A percentile compares a stretch with the other conserved stretches of the same genome.
These are phyloP conservation scores for Tetraodon nigroviridis DNA, from an alignment of 2,113 vertebrate species.

Conservation along the genomic window DNA sequence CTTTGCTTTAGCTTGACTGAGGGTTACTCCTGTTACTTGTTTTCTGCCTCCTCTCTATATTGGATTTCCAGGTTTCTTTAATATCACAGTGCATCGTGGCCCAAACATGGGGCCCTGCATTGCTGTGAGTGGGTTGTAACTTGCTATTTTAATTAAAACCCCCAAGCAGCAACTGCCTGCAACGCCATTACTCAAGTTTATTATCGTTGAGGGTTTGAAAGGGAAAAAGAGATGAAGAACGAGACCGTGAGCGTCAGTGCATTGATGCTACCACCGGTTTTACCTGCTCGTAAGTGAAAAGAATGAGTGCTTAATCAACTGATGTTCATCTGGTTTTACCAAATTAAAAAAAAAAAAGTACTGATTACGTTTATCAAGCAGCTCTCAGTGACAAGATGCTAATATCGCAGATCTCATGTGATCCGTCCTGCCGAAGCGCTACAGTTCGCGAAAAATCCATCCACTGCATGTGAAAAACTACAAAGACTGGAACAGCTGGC, in stretches of 20 bases:
- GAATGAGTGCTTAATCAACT: neutral
- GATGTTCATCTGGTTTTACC: too few relatives aligned
- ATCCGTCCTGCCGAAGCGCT: too few relatives aligned
- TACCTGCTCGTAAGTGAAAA: slow-evolving; percentile 54
- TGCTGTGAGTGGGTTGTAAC: slow-evolving; percentile 74
- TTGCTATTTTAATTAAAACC: slow-evolving; percentile 78
- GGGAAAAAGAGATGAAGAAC: slow-evolving; percentile 15
- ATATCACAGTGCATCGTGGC: slow-evolving; percentile 58
- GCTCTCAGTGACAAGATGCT: too few relatives aligned
- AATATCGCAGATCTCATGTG: too few relatives aligned
- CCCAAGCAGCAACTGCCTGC: slow-evolving; percentile 55
- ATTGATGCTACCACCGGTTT: too few relatives aligned
- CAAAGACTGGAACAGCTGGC: too few relatives aligned
- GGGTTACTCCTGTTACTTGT: slow-evolving; percentile 23
- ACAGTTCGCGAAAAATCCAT: too few relatives aligned
- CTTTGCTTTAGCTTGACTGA: slow-evolving; percentile 38
- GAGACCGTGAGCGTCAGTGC: too few relatives aligned
- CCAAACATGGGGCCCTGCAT: slow-evolving; percentile 56
- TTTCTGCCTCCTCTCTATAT: slow-evolving; percentile 41
- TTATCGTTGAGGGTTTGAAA: slow-evolving; percentile 50
- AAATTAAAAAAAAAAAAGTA: too few relatives aligned
- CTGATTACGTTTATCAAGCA: too few relatives aligned
- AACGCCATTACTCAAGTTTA: slow-evolving; percentile 54
- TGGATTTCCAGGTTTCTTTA: slow-evolving; percentile 69
- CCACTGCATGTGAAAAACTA: too few relatives aligned